phyloP scores from a whole-genome alignment of 2,113 vertebrate genomes.

The Thalassarche chlororhynchos region DNA sequence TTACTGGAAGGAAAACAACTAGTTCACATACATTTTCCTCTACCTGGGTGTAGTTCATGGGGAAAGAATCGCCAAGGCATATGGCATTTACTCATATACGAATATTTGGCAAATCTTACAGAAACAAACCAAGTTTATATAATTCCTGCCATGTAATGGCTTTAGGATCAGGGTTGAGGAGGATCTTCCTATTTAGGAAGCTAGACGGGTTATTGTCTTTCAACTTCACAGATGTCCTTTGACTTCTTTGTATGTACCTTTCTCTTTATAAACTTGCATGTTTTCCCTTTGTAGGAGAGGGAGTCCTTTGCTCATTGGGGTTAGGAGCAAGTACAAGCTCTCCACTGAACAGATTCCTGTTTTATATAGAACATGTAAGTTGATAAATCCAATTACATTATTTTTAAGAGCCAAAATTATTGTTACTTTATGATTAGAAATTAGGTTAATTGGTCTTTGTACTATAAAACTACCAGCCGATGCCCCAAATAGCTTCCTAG shows the following conservation, averaged over 20 bases:
- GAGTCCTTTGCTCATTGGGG: constrained; percentile 95
- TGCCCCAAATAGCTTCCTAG: background rate
- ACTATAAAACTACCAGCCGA: background rate
- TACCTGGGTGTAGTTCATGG: background rate
- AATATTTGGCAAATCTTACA: background rate
- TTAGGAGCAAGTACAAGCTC: constrained; percentile 90
- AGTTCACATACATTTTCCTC: background rate
- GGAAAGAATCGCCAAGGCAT: background rate
- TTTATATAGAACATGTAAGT: constrained; percentile 90
- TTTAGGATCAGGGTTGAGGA: background rate
- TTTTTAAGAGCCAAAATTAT: background rate
- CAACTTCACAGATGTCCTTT: background rate
- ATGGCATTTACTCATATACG: background rate
- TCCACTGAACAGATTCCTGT: constrained; percentile 89
- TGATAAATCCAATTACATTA: background rate
- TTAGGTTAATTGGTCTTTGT: background rate
- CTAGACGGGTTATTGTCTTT: background rate
- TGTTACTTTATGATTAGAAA: background rate
- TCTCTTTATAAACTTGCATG: background rate
- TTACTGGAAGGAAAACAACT: background rate
- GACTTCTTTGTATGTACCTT: background rate
- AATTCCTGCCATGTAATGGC: background rate
- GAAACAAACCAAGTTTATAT: background rate
- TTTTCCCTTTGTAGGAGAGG: constrained; percentile 83
- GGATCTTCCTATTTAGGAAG: background rate